Evolutionary conservation across 1,140 invertebrate species (phyloP).

Genomic region (Octopus bimaculoides): DNA sequence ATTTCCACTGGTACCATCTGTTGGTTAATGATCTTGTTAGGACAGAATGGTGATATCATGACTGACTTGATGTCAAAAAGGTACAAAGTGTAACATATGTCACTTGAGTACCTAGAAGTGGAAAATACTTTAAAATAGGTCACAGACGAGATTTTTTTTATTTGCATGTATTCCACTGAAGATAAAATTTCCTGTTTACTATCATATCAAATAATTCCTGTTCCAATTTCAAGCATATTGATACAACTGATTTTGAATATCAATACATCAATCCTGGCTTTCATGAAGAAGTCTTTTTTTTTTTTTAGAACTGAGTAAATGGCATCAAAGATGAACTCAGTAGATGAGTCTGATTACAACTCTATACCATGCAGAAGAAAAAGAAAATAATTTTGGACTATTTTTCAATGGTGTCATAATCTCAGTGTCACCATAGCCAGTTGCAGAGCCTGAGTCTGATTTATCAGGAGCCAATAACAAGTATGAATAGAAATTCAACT

Average conservation of each 20-base stretch:
- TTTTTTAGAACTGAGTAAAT: constrained; percentile 1
- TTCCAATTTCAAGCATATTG: background rate
- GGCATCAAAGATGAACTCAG: constrained; percentile 1
- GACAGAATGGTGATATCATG: background rate
- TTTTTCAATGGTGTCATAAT: background rate
- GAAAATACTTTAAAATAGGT: background rate
- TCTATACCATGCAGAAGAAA: background rate
- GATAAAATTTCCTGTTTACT: background rate
- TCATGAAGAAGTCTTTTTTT: background rate
- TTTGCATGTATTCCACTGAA: background rate
- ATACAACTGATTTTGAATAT: background rate
- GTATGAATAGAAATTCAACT: background rate
- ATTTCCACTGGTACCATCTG: background rate
- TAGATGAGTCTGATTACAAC: background rate
- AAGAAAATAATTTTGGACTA: background rate
- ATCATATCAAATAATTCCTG: constrained; percentile 1
- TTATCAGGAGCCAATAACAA: background rate
- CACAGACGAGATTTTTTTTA: background rate
- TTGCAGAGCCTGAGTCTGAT: background rate
- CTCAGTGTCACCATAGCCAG: background rate
- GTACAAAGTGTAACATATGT: constrained; percentile 7
- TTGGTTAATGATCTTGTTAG: constrained; percentile 5
- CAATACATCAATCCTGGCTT: background rate
- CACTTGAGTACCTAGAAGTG: background rate
- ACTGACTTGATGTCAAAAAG: background rate